Evolutionary conservation across 2,797 vertebrate genomes (phyloP), one percentile per base, ranked within the genome.

Genomic region (Tapirus indicus): DNA sequence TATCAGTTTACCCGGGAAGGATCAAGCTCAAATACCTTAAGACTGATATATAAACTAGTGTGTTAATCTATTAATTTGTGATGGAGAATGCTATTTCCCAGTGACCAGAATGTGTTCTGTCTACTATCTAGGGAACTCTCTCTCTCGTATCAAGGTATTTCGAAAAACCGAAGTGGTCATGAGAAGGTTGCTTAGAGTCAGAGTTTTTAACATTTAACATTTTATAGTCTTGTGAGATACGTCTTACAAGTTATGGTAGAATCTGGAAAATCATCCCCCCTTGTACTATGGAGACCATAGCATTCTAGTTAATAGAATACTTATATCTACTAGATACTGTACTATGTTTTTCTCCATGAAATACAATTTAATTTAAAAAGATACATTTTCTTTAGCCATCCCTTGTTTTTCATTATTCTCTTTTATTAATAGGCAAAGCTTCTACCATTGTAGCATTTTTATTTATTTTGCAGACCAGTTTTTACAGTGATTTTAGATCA

Each of bases 321-420:
- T 91, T 56, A 2, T 64, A 88, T 77, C 35, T 66, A 69, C 12
- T 11, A 47, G 38, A 84, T 58, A 56, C 16, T 68, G 1, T 87
- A 41, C 66, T 1, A 8, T 60, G 13, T 91, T 96, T 88, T 93
- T 32, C n/a, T 91, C 49, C 44, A 38, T 77, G 54, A 60, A 54
- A 47, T 90, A 75, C 88, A 96, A 60, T 38, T 95, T 27, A 75
- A 75, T 94, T 91, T 72, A 18, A 74, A 96, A 87, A 82, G 72
- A 29, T 78, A 89, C 11, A 35, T 88, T 88, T 94, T 80, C 14
- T 85, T 92, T 41, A 74, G 54, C 35, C 0, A 25, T 74, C 13
- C 2, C 13, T 92, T 54, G 18, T 75, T 85, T 87, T 92, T 56
- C 27, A 41, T 66, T 64, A 32, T 95, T 95, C 44, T 41, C 83